A percentile compares a stretch with the other conserved stretches of the same genome.
phyloP scores from a whole-genome alignment of 2,888 invertebrate genomes.

The Cacoxenus indagator region DNA sequence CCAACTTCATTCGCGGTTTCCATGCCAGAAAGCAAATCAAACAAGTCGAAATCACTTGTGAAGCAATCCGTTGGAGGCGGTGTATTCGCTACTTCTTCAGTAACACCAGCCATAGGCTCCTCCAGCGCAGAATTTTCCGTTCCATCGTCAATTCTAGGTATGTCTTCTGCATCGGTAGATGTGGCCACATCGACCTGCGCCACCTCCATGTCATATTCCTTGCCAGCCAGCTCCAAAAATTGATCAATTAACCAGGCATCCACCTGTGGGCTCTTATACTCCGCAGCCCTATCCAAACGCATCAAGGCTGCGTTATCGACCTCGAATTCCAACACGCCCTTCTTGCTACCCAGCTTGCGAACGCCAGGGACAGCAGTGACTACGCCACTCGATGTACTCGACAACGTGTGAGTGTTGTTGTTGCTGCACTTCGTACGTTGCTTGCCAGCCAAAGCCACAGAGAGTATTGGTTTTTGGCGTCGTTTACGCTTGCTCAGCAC shows the following conservation, averaged over 20 bases:
- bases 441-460: constrained; percentile 13
- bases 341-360: constrained; percentile 63
- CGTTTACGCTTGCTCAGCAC: constrained; percentile 43
- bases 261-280: constrained; percentile 54
- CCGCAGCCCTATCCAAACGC: constrained; percentile 50
- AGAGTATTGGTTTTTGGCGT: constrained; percentile 25
- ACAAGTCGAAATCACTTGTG: constrained; percentile 65
- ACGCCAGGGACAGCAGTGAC: constrained; percentile 39
- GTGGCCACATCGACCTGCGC: constrained; percentile 30
- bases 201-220: constrained; percentile 47
- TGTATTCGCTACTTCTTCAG: constrained; percentile 33
- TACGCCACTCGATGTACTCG: neutral
- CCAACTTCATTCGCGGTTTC: constrained; percentile 43
- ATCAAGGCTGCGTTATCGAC: constrained; percentile 57
- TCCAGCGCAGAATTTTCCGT: neutral
- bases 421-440: constrained; percentile 26
- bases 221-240: constrained; percentile 56
- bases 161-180: neutral
- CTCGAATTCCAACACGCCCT: constrained; percentile 65
- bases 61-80: constrained; percentile 67
- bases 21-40: constrained; percentile 58
- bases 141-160: neutral
- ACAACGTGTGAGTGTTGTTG: neutral
- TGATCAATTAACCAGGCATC: constrained; percentile 66
- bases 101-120: neutral